Base-by-base conservation (phyloP, 30 jellyfish, hydroid and myxozoan species). In the Aurelia sp. region DNA sequence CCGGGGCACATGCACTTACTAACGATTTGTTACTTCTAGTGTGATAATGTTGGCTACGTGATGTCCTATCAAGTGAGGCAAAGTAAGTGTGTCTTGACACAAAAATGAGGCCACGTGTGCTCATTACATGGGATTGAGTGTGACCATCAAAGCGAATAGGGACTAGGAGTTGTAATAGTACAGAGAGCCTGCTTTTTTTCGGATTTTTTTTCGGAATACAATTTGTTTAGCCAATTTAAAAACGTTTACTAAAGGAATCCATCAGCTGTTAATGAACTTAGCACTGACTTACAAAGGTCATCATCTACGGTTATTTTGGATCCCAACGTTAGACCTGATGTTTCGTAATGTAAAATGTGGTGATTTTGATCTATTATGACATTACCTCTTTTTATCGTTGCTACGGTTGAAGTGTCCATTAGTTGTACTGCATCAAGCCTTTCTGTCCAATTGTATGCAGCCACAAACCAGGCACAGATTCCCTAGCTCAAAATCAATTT, bases 381-480 rank as follows among this genome's bases (percentile, higher is more conserved):
- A 5, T 38, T 70, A 1, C 33, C 81, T 38, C 8, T 38, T 3
- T 27, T 22, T 70, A 70, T 38, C 8, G 81, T 4, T 0, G 24
- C 81, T 16, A 70, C 8, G 9, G 81, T 38, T 8, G 61, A 30
- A 8, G 61, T 27, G 7, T 70, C 81, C 10, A 50, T 70, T 8
- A 70, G 30, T 38, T 70, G 60, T 70, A 70, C 19, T 66, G 60
- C 30, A 6, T 70, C 13, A 66, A 70, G 63, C 4, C 81, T 70
- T 70, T 70, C 30, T 70, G 0, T 66, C 81, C 81, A 3, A 12
- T 38, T 13, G 48, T 70, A 2, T 70, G 81, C 5, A 70, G 81
- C 81, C 81, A 70, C 17, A 70, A 70, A 22, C 81, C 81, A 24
- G 81, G 81, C n/a, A 70, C 20, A 24, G 60, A 24, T 40, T 69